A percentile compares a stretch with the other conserved stretches of the same genome.
Evolutionary conservation across 2,888 invertebrate genomes (phyloP).

Genomic region (Heliconius erato): DNA sequence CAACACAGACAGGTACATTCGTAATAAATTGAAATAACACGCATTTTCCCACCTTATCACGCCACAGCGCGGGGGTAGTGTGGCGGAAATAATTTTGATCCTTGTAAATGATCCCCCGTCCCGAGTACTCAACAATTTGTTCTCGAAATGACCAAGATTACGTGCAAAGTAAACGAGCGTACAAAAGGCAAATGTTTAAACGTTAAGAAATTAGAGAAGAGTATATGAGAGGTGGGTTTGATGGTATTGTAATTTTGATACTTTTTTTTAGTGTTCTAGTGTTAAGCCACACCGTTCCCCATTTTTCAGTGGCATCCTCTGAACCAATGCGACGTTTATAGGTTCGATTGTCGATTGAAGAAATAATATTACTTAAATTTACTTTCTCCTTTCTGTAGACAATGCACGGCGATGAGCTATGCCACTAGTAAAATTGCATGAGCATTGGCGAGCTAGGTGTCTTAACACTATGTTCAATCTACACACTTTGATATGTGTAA

Average conservation of each 20-base stretch:
- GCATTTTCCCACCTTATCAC: slow-evolving; percentile 26
- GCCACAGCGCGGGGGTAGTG: slow-evolving; percentile 26
- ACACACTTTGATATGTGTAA: too few relatives aligned
- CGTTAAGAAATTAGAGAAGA: slow-evolving; percentile 27
- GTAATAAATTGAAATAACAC: slow-evolving; percentile 36
- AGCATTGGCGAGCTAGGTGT: too few relatives aligned
- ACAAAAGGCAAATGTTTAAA: slow-evolving; percentile 43
- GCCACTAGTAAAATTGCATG: too few relatives aligned
- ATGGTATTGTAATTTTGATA: background rate
- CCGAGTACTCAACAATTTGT: slow-evolving; percentile 45
- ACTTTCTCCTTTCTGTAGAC: too few relatives aligned
- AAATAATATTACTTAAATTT: too few relatives aligned
- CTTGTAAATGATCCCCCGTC: slow-evolving; percentile 44
- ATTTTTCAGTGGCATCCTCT: background rate
- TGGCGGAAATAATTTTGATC: slow-evolving; percentile 44
- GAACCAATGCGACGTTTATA: too few relatives aligned
- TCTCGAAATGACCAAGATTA: slow-evolving; percentile 51
- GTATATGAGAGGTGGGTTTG: background rate
- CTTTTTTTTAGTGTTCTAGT: background rate
- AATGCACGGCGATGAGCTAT: too few relatives aligned
- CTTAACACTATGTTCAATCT: too few relatives aligned
- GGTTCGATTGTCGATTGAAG: too few relatives aligned
- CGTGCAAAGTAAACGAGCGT: slow-evolving; percentile 48
- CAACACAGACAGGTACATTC: slow-evolving; percentile 18
- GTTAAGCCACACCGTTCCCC: background rate